phyloP scores from a whole-genome alignment of 2,113 vertebrate species.

The Seriola rivoliana region DNA sequence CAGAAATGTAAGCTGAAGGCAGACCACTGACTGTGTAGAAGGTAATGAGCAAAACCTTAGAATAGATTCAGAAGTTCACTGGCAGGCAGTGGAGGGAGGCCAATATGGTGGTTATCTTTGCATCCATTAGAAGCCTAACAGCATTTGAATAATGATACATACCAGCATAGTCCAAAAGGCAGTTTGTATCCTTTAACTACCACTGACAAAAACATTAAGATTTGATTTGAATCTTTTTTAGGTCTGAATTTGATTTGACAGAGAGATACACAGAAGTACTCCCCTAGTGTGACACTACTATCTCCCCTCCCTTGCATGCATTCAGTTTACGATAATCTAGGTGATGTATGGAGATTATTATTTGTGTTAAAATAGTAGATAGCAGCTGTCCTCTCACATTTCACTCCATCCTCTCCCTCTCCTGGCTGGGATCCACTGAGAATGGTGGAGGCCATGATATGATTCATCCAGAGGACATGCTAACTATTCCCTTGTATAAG shows the following conservation, averaged over 20 bases:
- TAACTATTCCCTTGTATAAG: constrained; percentile 34
- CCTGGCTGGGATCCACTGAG: constrained; percentile 23
- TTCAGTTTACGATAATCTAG: constrained; percentile 7
- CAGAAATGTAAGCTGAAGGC: constrained; percentile 4
- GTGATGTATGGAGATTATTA: background rate
- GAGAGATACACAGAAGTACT: background rate
- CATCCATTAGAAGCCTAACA: constrained; percentile 15
- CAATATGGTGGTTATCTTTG: constrained; percentile 4
- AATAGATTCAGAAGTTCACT: constrained; percentile 20
- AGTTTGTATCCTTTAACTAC: background rate
- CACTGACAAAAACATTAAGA: background rate
- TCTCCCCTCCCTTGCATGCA: background rate
- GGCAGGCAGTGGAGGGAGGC: constrained; percentile 1
- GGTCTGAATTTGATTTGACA: background rate
- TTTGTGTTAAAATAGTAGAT: constrained; percentile 15
- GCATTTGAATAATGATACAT: constrained; percentile 4
- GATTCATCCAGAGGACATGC: constrained; percentile 34
- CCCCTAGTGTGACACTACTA: background rate
- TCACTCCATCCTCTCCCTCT: constrained; percentile 29
- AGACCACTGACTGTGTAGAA: constrained; percentile 14
- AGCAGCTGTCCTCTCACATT: constrained; percentile 25
- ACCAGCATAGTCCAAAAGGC: background rate
- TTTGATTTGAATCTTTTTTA: constrained; percentile 8
- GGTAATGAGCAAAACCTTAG: constrained; percentile 24
- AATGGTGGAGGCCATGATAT: constrained; percentile 27